Base-by-base conservation (phyloP, 2,888 invertebrate genomes). In the Aporophyla lueneburgensis region DNA sequence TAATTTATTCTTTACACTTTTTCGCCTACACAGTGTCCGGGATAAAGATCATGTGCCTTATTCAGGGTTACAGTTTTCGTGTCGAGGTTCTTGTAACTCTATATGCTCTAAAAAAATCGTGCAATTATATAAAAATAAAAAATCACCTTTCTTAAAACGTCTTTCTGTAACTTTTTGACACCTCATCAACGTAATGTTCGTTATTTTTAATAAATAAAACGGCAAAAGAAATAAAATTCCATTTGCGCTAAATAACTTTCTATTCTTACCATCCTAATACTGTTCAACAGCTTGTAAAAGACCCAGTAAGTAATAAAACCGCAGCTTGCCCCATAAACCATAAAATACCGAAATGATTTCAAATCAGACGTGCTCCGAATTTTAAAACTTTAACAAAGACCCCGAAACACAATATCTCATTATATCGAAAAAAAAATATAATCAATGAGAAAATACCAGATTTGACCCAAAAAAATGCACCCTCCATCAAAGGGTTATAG, bases 331-430 rank as follows among this genome's bases (percentile, higher is more conserved):
- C 79, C 74, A 74, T 82, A 85, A 87, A 81, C 80, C 77, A 87
- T 84, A 87, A 86, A 87, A 88, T 85, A 82, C 87, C 80, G 71
- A 87, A 88, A 88, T 86, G 71, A 88, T 89, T 89, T 90, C 86
- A 89, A 91, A 86, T 86, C 83, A 74, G 73, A 80, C 83, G 69
- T 88, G 91, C 89, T 92, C 89, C 88, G 87, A 92, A 91, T 87
- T 92, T 92, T 90, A 89, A 92, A 92, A 91, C 81, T 84, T 80
- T 78, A 87, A 94, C 88, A 94, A 93, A 92, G 92, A 86, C 82
- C 88, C 88, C 92, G 93, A 90, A 94, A 95, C 91, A 96, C 95
- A 96, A 96, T 96, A 95, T 95, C 95, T 96, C 95, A 95, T 96
- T 96, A 95, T 93, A 88, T 90, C 86, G 83, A 89, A 93, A 94